Conservation (phyloP, 2,113 vertebrate species). For the Dipodomys ordii region DNA sequence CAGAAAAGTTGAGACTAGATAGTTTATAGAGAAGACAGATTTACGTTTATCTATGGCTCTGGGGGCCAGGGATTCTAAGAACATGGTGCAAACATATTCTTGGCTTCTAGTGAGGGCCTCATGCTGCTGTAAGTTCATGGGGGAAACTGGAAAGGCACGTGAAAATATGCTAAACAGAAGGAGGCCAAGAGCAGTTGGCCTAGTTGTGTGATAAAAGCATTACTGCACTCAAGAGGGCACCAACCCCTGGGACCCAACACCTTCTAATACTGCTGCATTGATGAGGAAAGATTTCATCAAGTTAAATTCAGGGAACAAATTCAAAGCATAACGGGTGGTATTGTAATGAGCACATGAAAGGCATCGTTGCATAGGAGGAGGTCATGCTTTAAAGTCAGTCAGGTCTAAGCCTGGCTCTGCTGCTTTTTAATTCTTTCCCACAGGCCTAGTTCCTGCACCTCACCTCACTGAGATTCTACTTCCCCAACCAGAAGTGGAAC, state of each 20-base stretch:
- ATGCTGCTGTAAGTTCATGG: not conserved
- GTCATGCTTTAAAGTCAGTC: not conserved
- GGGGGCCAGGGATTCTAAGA: not conserved
- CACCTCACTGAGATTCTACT: not conserved
- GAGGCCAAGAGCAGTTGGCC: no score
- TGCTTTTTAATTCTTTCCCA: not conserved
- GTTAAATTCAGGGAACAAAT: not conserved
- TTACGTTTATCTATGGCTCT: not conserved
- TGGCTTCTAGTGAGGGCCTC: not conserved
- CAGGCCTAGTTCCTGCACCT: not conserved
- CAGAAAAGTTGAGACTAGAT: not conserved
- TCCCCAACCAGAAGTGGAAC: not conserved
- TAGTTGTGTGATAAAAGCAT: not conserved
- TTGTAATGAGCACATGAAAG: not conserved
- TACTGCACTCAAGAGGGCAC: not conserved
- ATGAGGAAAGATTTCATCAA: not conserved
- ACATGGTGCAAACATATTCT: not conserved
- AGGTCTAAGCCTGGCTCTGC: not conserved
- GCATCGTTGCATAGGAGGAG: not conserved
- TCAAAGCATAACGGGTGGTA: not conserved
- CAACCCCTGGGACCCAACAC: no score
- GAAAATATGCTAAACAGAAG: not conserved
- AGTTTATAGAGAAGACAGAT: not conserved
- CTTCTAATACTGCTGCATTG: not conserved
- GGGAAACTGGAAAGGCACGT: not conserved